Evolutionary conservation across 2,797 vertebrate species (phyloP).

Genomic region (Trachops cirrhosus): DNA sequence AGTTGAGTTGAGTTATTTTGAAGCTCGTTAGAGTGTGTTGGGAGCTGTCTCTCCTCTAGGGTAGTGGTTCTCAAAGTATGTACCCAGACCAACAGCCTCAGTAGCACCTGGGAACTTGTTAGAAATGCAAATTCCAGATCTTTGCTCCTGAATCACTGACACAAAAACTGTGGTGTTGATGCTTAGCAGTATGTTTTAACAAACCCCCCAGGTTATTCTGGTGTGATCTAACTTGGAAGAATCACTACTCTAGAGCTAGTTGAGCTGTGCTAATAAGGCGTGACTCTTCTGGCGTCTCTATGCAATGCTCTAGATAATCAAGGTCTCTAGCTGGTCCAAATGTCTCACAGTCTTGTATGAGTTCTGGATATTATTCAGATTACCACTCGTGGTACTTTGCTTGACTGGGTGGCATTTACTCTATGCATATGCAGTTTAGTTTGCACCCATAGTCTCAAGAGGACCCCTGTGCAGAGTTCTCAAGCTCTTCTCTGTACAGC

Average conservation of each 20-base stretch:
- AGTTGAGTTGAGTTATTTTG: not conserved
- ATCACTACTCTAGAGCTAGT: not conserved
- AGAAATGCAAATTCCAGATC: not conserved
- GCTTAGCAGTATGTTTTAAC: not conserved
- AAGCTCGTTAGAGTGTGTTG: not conserved
- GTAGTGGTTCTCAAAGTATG: not conserved
- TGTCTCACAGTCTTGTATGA: not conserved
- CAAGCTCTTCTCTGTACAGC: not conserved
- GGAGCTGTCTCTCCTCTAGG: not conserved
- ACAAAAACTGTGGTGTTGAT: not conserved
- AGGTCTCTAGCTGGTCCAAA: not conserved
- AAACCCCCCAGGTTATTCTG: not conserved
- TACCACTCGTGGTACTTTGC: not conserved
- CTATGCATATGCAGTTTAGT: not conserved
- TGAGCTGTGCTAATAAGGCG: not conserved
- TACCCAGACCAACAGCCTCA: not conserved
- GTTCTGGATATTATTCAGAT: not conserved
- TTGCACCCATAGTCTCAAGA: not conserved
- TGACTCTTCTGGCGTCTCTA: not conserved
- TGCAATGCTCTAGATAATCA: not conserved
- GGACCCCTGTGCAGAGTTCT: not conserved
- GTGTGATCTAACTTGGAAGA: not conserved
- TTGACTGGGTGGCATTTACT: not conserved
- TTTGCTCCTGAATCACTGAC: not conserved
- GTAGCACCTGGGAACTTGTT: not conserved